Base-by-base conservation (phyloP, 1,140 invertebrate species). In the Ips nitidus region DNA sequence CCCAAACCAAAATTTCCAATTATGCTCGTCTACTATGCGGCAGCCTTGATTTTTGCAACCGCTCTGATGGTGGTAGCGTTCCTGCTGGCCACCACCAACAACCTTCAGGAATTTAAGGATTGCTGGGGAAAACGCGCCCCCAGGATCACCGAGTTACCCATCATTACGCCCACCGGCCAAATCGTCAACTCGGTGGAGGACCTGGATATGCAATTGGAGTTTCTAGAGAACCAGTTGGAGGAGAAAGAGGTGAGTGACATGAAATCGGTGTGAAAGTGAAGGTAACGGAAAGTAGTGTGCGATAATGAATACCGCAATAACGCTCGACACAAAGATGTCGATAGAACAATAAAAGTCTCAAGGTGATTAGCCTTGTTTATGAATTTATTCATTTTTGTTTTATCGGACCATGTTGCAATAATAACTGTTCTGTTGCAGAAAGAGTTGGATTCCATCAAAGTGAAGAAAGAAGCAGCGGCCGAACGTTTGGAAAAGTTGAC, bases 141-240 rank as follows among this genome's bases (percentile, higher is more conserved):
- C 1, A 61, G 60, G 60, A 66, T 66, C 4, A 71, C 70, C 8
- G 69, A 73, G 55, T 52, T 76, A 8, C 75, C 77, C 8, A 58
- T 77, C 1, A 65, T 75, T 7, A 74, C 75, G 2, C 60, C 66
- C 36, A 72, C 73, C n/a, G 75, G 75, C 2, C 66, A 76, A 59
- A 72, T 77, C 37, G 65, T 77, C 6, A 70, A 72, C 36, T 70
- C 73, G 41, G 71, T 71, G 3, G 74, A 74, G 59, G 75, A 77
- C 45, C 47, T 78, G 61, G 76, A 76, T 41, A 69, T 74, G 39
- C 74, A 77, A 40, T 47, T 78, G 62, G 73, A 76, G 2, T 66
- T 74, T 43, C 45, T 77, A 47, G 70, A 75, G 52, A 71, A 60
- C 41, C 72, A 75, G 45, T 50, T 78, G 6, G 70, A 75, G 42